Percentiles rank a stretch among this genome's conserved stretches.
phyloP scores from a whole-genome alignment of 2,888 invertebrate species.

The Andrena fulva region DNA sequence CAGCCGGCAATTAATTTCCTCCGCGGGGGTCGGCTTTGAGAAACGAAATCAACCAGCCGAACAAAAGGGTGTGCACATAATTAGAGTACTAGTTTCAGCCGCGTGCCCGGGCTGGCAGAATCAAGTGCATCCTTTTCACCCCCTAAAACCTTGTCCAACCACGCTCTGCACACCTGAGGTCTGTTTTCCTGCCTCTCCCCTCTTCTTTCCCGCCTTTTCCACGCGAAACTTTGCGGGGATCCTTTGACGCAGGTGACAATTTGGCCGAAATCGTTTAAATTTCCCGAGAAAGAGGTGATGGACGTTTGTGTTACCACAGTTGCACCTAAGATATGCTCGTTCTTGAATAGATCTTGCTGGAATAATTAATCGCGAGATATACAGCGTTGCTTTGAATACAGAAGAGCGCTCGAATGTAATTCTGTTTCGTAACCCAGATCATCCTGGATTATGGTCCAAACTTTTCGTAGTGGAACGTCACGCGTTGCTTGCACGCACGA shows the following conservation, averaged over 20 bases:
- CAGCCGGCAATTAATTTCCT: conserved; percentile 37
- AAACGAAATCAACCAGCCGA: conserved; percentile 40
- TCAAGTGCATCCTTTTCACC: conserved; percentile 2
- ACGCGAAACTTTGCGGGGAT: neutral
- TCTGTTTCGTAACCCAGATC: neutral
- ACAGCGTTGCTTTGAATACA: no score
- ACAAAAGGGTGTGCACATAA: conserved; percentile 40
- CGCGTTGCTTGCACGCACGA: neutral
- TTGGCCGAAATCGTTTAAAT: no score
- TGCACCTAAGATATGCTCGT: no score
- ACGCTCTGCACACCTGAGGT: neutral
- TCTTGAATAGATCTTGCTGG: no score
- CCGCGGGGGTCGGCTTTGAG: conserved; percentile 26
- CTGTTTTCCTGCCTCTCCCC: neutral
- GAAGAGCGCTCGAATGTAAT: neutral
- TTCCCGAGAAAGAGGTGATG: no score
- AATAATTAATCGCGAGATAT: no score
- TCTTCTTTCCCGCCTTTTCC: neutral
- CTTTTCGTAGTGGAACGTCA: neutral
- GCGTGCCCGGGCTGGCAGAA: neutral
- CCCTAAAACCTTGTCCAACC: conserved; percentile 16
- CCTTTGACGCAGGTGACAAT: no score
- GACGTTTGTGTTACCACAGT: no score
- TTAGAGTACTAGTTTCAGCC: conserved; percentile 29
- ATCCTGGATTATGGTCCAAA: no score